Evolutionary conservation across 2,888 invertebrate genomes (phyloP), one percentile per base, ranked within the genome.

Genomic region (Timema podura): DNA sequence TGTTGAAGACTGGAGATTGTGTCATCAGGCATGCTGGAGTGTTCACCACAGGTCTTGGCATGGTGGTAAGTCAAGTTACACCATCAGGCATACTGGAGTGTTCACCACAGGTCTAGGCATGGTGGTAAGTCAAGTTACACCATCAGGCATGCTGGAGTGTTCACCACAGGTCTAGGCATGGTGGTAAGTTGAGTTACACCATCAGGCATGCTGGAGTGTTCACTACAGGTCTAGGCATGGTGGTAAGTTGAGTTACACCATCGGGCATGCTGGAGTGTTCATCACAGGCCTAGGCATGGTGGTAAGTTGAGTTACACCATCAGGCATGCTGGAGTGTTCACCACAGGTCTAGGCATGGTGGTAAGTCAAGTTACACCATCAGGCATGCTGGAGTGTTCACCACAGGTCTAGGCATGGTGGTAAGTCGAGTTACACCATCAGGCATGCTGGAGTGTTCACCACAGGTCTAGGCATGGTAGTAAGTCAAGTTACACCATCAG

Each of bases 1-100:
- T 98, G 95, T 82, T 93, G 75, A 97, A 97, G 83, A 89, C 95
- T 0, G 96, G 97, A 0, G 98, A 98, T 82, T 98, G 98, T 82
- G 92, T 97, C 5, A 87, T 96, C 69, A 90, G 91, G 76, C 97
- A 98, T 82, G 87, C 93, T 0, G 95, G 95, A 0, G 85, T 93
- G 15, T 95, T 88, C 80, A 94, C 95, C 44, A 96, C 95, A 0
- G 97, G 98, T 10, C 82, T 95, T 65, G 91, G 85, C 16, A 95
- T 95, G 95, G 92, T 93, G 84, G 92, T 91, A 82, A 81, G 89
- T 86, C 30, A 30, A 1, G 30, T 30, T 30, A 30, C 30, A 30
- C n/a, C 5, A 87, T 96, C 69, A 90, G 91, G 76, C 97, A 98
- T 82, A 87, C 93, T 0, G 95, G 95, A 0, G 85, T 93, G 15